Conservation (phyloP, 2,113 vertebrate genomes). For the Fulica atra region DNA sequence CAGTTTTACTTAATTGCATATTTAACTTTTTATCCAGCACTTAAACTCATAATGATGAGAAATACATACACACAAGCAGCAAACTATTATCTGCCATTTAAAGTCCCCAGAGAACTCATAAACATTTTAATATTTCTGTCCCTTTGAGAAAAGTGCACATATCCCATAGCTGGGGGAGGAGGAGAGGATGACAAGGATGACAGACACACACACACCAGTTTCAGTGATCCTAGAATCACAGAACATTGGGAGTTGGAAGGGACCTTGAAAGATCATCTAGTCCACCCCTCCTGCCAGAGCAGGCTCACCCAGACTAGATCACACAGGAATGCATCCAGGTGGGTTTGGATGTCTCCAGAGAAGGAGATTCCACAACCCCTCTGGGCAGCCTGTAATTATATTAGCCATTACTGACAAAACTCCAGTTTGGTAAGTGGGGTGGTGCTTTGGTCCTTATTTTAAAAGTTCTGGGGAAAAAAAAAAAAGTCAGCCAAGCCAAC, state of each 20-base stretch:
- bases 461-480: not conserved
- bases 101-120: not conserved
- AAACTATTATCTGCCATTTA: constrained; percentile 16
- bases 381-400: not conserved
- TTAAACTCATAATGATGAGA: not conserved
- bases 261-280: too few species aligned
- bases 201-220: not conserved
- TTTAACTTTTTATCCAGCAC: constrained; percentile 55
- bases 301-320: too few species aligned
- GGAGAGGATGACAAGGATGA: not conserved
- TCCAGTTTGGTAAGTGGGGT: not conserved
- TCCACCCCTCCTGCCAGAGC: too few species aligned
- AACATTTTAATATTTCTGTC: not conserved
- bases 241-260: too few species aligned
- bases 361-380: too few species aligned
- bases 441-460: not conserved
- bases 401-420: not conserved
- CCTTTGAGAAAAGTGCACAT: not conserved
- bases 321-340: too few species aligned
- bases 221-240: not conserved
- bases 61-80: not conserved
- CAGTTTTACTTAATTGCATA: constrained; percentile 51
- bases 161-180: not conserved
- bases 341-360: too few species aligned
- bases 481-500: not conserved